Evolutionary conservation across 2,888 invertebrate genomes (phyloP), one percentile per base, ranked within the genome.

Genomic region (Tanytarsus gracilentus): DNA sequence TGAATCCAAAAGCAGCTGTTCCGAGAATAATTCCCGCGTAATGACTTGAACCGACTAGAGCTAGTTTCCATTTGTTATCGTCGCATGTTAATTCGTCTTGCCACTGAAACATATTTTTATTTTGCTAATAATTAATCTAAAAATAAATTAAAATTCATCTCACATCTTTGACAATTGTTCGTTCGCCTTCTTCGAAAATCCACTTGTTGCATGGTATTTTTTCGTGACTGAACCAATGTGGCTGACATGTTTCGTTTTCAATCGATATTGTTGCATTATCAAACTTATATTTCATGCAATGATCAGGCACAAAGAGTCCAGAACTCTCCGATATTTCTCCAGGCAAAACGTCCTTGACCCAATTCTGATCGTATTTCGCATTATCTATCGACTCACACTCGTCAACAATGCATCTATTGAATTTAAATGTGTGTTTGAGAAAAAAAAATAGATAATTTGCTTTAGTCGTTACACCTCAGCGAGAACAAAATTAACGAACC

Each of bases 151-250:
- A 29, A 1, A 8, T 6, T 2, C 23, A 8, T n/a, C 33, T 40
- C n/a, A 55, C 79, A 67, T 81, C 79, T 65, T 78, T 77, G 0
- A 81, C 78, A 63, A 81, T 80, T 1, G 81, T 78, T 18, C 71
- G 68, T 65, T 81, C 79, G 1, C 69, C 63, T 3, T 68, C 61
- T 56, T 77, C 77, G 65, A 75, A 81, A 1, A 81, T 73, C 77
- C 79, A 81, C 30, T 74, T 64, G 33, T 70, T 65, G 64, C 81
- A 82, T 11, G 68, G 69, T 40, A 73, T 69, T 33, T 68, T 67
- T 1, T 68, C 63, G 9, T 53, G 33, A 9, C 69, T 68, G 64
- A 79, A 79, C 27, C 69, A 64, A 16, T 71, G 69, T 27, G 63
- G 62, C 1, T 70, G 67, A 66, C 78, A 76, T 9, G 65, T 53